Evolutionary conservation across 2,797 vertebrate species (phyloP).

Genomic region (Anableps anableps): DNA sequence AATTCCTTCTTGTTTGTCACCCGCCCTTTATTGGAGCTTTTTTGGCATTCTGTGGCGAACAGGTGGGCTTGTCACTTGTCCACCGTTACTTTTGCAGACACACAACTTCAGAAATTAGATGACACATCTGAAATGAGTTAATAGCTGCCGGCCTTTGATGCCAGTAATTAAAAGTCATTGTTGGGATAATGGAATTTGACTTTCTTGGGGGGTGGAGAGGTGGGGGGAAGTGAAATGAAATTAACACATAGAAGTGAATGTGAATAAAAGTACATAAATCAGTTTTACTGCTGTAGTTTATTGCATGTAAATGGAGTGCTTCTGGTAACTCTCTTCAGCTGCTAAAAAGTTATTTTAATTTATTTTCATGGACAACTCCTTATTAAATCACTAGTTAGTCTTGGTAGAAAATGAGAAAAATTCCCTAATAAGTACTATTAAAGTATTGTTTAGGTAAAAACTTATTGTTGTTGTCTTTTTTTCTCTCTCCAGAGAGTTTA

Average conservation of each 20-base stretch:
- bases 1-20: conserved; percentile 74
- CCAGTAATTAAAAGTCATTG: conserved; percentile 78
- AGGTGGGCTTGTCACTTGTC: conserved; percentile 72
- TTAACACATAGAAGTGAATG: conserved; percentile 38
- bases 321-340: conserved; percentile 19
- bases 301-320: conserved; percentile 29
- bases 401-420: not conserved
- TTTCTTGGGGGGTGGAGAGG: conserved; percentile 15
- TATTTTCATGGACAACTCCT: conserved; percentile 22
- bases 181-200: conserved; percentile 71
- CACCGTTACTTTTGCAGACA: conserved; percentile 45
- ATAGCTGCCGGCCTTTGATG: conserved; percentile 62
- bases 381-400: not conserved
- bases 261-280: conserved; percentile 21
- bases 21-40: conserved; percentile 66
- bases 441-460: not conserved
- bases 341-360: conserved; percentile 5
- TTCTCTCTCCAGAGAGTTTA: conserved; percentile 74
- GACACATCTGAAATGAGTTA: conserved; percentile 68
- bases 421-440: not conserved
- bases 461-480: conserved; percentile 10
- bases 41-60: conserved; percentile 72
- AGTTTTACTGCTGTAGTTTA: conserved; percentile 37
- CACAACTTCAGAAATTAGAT: conserved; percentile 63
- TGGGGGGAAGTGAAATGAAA: conserved; percentile 16